Base-by-base conservation (phyloP, 1,140 invertebrate species). In the Chymomyza costata region DNA sequence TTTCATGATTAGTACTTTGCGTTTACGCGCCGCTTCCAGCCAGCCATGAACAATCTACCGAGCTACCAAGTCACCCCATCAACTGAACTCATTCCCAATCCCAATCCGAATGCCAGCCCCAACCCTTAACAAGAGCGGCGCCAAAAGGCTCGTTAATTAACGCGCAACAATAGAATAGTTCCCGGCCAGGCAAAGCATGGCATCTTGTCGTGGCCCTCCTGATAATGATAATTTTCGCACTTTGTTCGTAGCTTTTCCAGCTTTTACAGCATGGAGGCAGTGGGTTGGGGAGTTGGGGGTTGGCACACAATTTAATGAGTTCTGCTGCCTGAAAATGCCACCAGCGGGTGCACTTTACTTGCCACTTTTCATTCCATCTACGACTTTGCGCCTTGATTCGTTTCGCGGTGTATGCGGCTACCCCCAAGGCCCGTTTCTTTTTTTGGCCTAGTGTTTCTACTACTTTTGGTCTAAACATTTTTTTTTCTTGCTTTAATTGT, bases 1-100 rank as follows among this genome's bases (percentile, higher is more conserved):
- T 80, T 81, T 80, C 73, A 73, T 80, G 73, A 80, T 80, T 80
- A 80, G 73, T 80, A 80, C 73, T 80, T 80, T 78, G 66, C 71
- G 71, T 66, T 78, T 78, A 71, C 73, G 62, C 40, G 57, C 28
- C 56, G 19, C 41, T 15, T 1, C 2, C 14, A 14, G 14, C 11
- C 6, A 1, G 7, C n/a, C n/a, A 8, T 7, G 6, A n/a, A n/a
- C 11, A 17, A 17, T 32, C n/a, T 11, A 51, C 10, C 11, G 18
- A 37, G 17, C 32, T n/a, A 16, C 21, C 13, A 15, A 35, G 13
- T 25, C 21, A 38, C 40, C 13, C 17, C 18, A 11, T 15, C 21
- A 16, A n/a, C n/a, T n/a, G n/a, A n/a, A n/a, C n/a, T n/a, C n/a
- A n/a, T n/a, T n/a, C 32, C 3, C 15, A 11, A 32, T 3, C 18